Base-by-base conservation (phyloP, 2,797 vertebrate genomes). In the Esox masquinongy region DNA sequence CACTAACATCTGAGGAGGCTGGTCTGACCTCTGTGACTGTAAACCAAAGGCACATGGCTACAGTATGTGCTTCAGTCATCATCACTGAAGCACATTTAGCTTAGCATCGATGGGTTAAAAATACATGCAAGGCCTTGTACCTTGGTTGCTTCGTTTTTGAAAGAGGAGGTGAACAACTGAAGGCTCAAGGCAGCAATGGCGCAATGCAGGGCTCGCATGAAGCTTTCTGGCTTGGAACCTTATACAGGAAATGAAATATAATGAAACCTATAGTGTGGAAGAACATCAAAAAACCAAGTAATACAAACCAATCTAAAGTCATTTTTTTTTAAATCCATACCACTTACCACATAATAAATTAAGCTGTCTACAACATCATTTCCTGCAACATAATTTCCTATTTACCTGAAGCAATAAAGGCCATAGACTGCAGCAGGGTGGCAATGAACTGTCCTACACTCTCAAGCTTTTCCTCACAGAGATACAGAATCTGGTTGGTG, bases 401-500 rank as follows among this genome's bases (percentile, higher is more conserved):
- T 77, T 83, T 89, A 95, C 96, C 95, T 89, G 95, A 88, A 56
- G 86, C 86, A 78, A 96, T 89, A 66, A 88, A 85, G 70, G 95
- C 94, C 92, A 96, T 91, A 50, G 94, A 87, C 78, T 94, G 95
- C 43, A 96, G 76, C 51, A 96, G 80, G 34, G 91, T 81, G 4
- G 93, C 84, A 0, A 92, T 91, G 73, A 96, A 95, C 66, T 92
- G 88, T 4, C 95, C 96, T 17, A 85, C 93, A 15, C 95, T 92
- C 74, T 94, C 89, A 79, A 96, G 90, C 78, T 83, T 91, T 43
- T 85, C 75, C 80, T 93, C 91, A 2, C 84, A 89, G 70, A 96
- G 83, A 82, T 95, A 96, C 76, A 96, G 89, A 82, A 95, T 93
- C 83, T 93, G 92, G 90, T 94, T 95, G 83, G 79, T 63, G 0